Percentiles rank a stretch among this genome's conserved stretches.
These are phyloP conservation scores for Phymastichus coffea DNA, from an alignment of 1,140 invertebrate species.

Conservation along the genomic window DNA sequence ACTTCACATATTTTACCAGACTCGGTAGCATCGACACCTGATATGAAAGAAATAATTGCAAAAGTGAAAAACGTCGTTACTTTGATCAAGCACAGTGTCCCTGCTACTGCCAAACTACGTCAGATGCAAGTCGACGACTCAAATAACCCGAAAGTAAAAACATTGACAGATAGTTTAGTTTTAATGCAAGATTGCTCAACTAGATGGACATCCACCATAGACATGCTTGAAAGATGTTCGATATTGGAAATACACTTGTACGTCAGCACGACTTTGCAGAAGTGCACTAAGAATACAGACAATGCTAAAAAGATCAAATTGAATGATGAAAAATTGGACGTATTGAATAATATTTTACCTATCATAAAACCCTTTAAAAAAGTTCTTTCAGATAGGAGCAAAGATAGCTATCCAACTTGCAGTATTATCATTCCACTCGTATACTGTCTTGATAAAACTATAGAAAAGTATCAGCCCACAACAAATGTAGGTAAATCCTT, in stretches of 20 bases:
- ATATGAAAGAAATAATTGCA: not conserved
- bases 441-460: slow-evolving; percentile 36
- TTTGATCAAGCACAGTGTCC: slow-evolving; percentile 2
- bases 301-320: too few relatives aligned
- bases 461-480: not conserved
- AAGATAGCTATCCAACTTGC: slow-evolving; percentile 39
- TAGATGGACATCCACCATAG: slow-evolving; percentile 28
- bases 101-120: slow-evolving; percentile 1
- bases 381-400: slow-evolving; percentile 37
- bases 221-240: slow-evolving; percentile 29
- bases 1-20: slow-evolving; percentile 5
- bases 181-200: slow-evolving; percentile 29
- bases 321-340: too few relatives aligned
- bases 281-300: not conserved
- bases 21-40: not conserved
- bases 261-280: not conserved
- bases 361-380: slow-evolving; percentile 19
- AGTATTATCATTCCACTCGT: slow-evolving; percentile 43
- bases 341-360: not conserved
- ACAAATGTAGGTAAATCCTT: not conserved
- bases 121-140: not conserved
- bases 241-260: not conserved
- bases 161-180: not conserved
- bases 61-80: slow-evolving; percentile 10
- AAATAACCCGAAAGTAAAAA: too few relatives aligned